Base-by-base conservation (phyloP, 37 sponge, comb jelly and placozoan species). In the Diacarnus erythraeanus region DNA sequence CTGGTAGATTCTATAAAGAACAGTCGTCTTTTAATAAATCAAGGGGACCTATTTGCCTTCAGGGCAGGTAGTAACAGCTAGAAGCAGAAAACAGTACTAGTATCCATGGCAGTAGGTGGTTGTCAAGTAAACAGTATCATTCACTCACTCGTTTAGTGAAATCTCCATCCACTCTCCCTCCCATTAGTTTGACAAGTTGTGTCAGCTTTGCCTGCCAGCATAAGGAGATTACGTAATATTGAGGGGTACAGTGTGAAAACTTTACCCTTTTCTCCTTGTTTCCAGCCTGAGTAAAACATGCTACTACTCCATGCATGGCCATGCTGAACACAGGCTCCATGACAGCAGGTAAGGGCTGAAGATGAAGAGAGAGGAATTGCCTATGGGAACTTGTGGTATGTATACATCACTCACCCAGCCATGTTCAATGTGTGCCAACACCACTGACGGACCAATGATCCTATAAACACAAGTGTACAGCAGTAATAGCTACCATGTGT, bases 271-370 rank as follows among this genome's bases (percentile, higher is more conserved):
- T 77, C 69, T 90, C 86, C 34, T 74, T 80, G n/a, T 64, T 76
- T 20, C 89, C 90, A 15, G 80, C 59, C 42, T 84, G 90, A 42
- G 92, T 94, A 64, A 80, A 91, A 60, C 88, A 91, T 27, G 94
- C 86, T 26, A 72, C 74, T 60, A 91, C 75, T 3, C 85, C 84
- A 21, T 54, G 67, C 95, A 94, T 94, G 31, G 85, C 64, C 83
- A 88, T 30, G 33, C 79, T 77, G 83, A 82, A 85, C 61, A 94
- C 84, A 8, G 88, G 87, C 31, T 87, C 84, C 34, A 35, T 34
- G 33, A 63, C 75, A 57, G 77, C 41, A 37, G 78, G 83, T 8
- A 79, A 75, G 31, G 88, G 92, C 79, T 86, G 59, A 36, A 59
- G 5, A 20, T 15, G 51, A 65, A 26, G 33, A 29, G 26, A 15